Evolutionary conservation across 2,888 invertebrate species (phyloP), one percentile per base, ranked within the genome.

Genomic region (Yponomeuta evonymella): DNA sequence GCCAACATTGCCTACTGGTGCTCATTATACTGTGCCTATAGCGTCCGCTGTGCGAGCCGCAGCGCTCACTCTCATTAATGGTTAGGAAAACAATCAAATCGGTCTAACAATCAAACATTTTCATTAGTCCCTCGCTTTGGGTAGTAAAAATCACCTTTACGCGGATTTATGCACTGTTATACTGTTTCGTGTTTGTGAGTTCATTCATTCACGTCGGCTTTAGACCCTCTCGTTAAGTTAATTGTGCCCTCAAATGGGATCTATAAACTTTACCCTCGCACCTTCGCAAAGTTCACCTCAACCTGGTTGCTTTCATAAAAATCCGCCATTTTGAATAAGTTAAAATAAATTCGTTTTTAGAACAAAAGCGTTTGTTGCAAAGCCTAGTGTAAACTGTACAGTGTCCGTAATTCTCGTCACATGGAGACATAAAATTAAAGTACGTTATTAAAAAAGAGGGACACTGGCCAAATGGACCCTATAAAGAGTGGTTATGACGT

Each of bases 361-460:
- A 64, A 23, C n/a, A 23, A 64, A 64, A 64, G 65, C 30, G 30
- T 65, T 11, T 65, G 12, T 65, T 15, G 51, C 51, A 58, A 58
- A 58, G 51, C 51, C 51, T 58, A 58, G 15, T 15, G 51, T 15
- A 58, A 58, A 43, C 43, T 43, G 43, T 43, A 33, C 33, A 78
- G 33, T 30, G 66, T 77, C 80, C 79, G 80, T 85, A 87, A 87
- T 82, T 80, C 79, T 77, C 75, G 81, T 84, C 84, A 87, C 87
- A 87, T 84, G 82, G 81, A 84, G 84, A 84, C 86, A 86, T 90
- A 85, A 90, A 88, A 88, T 85, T 88, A 85, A 90, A 90, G 85
- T 80, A 87, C 82, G 86, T 81, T 88, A 87, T 89, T 88, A 89
- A 89, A 90, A 70, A 89, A 88, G 84, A 86, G 83, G 81, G 85